phyloP scores from a whole-genome alignment of 2,888 invertebrate species.

The Brenthis ino region DNA sequence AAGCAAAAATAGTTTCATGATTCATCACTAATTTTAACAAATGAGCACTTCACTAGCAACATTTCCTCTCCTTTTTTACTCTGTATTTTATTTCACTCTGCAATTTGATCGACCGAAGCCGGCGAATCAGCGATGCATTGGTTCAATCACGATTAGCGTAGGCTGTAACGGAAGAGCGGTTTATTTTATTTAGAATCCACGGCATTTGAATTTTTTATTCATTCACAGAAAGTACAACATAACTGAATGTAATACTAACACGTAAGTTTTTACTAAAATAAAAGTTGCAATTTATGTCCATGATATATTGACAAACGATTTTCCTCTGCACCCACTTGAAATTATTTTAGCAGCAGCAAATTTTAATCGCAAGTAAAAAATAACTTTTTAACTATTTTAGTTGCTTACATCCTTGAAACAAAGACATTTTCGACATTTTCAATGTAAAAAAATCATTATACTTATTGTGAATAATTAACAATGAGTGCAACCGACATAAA shows the following conservation, averaged over 20 bases:
- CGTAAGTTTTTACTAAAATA: not conserved
- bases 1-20: not conserved
- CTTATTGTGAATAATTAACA: constrained; percentile 24
- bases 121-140: constrained; percentile 34
- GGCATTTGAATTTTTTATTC: not conserved
- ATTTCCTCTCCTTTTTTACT: not conserved
- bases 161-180: constrained; percentile 25
- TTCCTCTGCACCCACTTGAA: not conserved
- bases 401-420: constrained; percentile 8
- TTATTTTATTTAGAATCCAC: not conserved
- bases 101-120: constrained; percentile 47
- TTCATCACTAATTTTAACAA: no score
- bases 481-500: constrained; percentile 70
- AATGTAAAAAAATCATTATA: constrained; percentile 21
- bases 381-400: not conserved
- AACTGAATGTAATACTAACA: not conserved
- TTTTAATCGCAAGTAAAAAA: not conserved
- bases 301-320: not conserved
- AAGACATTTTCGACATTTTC: constrained; percentile 14
- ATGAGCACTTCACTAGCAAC: no score
- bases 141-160: constrained; percentile 21
- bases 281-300: not conserved
- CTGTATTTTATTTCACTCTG: constrained; percentile 11
- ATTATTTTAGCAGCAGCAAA: not conserved
- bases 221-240: not conserved